Base-by-base conservation (phyloP, 2,797 vertebrate species). In the Eutrigla gurnardus region DNA sequence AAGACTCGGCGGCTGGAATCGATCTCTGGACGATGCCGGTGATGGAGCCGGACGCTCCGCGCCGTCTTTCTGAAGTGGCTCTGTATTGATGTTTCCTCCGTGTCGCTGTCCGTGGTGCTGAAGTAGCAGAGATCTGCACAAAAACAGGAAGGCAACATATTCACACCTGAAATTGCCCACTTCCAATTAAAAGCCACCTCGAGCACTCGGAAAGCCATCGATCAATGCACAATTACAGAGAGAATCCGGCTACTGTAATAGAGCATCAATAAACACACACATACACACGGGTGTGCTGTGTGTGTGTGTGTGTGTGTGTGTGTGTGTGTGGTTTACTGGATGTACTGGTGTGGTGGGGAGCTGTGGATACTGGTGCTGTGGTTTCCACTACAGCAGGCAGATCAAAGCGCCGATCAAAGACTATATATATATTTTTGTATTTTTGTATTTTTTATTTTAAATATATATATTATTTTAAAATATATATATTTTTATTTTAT, bases 171-270 rank as follows among this genome's bases (percentile, higher is more conserved):
- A 87, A 79, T 71, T 67, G 58, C 53, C 53, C 37, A 43, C 62
- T 84, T 84, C 78, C 78, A 81, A 79, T 81, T 86, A 81, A 86
- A 81, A 72, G 61, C 66, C 25, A 40, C 46, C 61, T 63, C 74
- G 75, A 82, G 69, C 71, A 0, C 59, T 82, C 11, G n/a, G 7
- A 85, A 75, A 86, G 65, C 61, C 12, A 37, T 55, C 37, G 3
- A 87, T 90, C 89, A 86, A 81, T 91, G 78, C 68, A 73, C 83
- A 86, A 79, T 89, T 85, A 88, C 75, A 57, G 47, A 74, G 68
- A 78, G 61, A 37, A n/a, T 86, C 86, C 84, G 53, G 75, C 82
- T 73, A 70, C 67, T 81, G 75, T 86, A 75, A 25, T 25, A 25
- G 25, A 25, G 25, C 25, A n/a, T n/a, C n/a, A n/a, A n/a, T n/a